Evolutionary conservation across 2,797 vertebrate species (phyloP), one percentile per base, ranked within the genome.

Genomic region (Phyllotis vaccarum): DNA sequence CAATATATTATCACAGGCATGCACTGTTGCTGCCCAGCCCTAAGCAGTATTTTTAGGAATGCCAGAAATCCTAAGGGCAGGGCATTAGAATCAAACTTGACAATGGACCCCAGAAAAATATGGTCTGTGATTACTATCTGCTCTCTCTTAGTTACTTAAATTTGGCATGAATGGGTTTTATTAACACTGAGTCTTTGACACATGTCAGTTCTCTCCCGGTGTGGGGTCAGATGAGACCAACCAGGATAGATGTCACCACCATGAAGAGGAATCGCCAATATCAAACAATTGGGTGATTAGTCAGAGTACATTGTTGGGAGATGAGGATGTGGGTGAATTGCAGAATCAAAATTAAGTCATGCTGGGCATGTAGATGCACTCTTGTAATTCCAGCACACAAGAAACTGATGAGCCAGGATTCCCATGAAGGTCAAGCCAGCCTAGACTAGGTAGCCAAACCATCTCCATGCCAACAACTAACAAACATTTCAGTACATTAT

Each of bases 291-390:
- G 43, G 17, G 19, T 60, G 29, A 29, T 88, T 14, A 74, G 58
- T 74, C 37, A 10, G 6, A 43, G 54, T 60, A 75, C 31, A 56
- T 12, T 56, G 9, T 87, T 56, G 24, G 43, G 8, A 86, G n/a
- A 43, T 5, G 72, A 87, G n/a, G 66, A n/a, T 19, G 49, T 87
- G 49, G 85, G 9, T 21, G 16, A 40, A 60, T 1, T 75, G 10
- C 52, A 74, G 54, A 60, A 60, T 58, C 70, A 58, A 88, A 58
- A 34, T 60, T 11, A 13, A 75, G 54, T 34, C 70, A 43, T 34
- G 5, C 3, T 29, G 5, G 66, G 54, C 27, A 9, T 60, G 6
- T 6, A 1, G 0, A 5, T 58, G 6, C 27, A 34, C 29, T 58
- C 68, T 58, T 74, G 2, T 43, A 58, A 88, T 74, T 21, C 11